Evolutionary conservation across 2,888 invertebrate species (phyloP), one percentile per base, ranked within the genome.

Genomic region (Bedellia somnulentella): DNA sequence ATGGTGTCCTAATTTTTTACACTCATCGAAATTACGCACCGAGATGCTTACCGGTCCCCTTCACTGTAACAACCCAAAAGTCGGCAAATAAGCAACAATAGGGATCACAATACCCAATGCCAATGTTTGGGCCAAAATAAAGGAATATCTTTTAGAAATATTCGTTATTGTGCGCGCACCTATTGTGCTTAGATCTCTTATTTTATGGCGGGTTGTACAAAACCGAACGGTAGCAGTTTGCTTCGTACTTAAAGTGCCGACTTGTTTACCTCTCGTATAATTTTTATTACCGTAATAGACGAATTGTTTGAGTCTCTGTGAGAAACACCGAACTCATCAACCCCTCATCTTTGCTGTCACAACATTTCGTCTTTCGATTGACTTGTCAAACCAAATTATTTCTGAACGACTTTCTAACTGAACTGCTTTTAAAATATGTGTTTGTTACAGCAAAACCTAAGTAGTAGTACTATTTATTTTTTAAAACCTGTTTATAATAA

Each of bases 81-180:
- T 73, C 64, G 70, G 71, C 71, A 73, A 73, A 73, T 63, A 66
- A 54, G 35, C 45, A 50, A 75, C 73, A 75, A 75, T 61, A 54
- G 63, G 43, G 35, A 37, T 41, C 41, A 75, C 73, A 73, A 75
- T 66, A 38, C 49, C 37, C 57, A 62, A 68, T 67, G 61, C 68
- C 73, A 60, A 73, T 73, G 73, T 75, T 73, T 73, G 66, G 67
- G 49, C 55, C 53, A 57, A 62, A 58, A 71, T 67, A 71, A 73
- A 60, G 49, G 52, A 53, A 56, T 46, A 55, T 67, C 61, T 63
- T 55, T 50, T 45, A 68, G 66, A 59, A 62, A 51, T 43, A 50
- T 37, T 40, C 37, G 35, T 42, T 36, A 57, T 73, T 73, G 68
- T 73, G 54, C 54, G 50, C 47, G 4, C 15, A 35, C 40, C 54